Evolutionary conservation across 2,113 vertebrate species (phyloP).

Genomic region (Toxotes chatareus): DNA sequence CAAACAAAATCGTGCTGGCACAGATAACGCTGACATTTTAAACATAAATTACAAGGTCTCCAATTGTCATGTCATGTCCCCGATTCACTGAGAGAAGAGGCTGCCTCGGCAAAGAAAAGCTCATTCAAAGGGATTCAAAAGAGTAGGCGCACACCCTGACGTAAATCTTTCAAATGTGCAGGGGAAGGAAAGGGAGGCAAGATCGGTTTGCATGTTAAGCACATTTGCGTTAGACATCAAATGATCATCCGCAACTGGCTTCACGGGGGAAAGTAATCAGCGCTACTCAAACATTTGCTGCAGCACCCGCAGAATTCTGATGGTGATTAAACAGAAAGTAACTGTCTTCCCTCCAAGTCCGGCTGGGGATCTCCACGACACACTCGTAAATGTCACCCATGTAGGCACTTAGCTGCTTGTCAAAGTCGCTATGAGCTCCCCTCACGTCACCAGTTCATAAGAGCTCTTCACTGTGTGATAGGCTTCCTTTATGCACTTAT

Average conservation of each 20-base stretch:
- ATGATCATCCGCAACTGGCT: slow-evolving; percentile 53
- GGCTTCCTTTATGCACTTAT: slow-evolving; percentile 50
- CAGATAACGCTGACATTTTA: slow-evolving; percentile 67
- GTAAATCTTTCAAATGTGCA: slow-evolving; percentile 73
- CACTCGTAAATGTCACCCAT: slow-evolving; percentile 74
- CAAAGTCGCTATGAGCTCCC: slow-evolving; percentile 47
- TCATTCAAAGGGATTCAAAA: slow-evolving; percentile 74
- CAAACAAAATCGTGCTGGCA: slow-evolving; percentile 65
- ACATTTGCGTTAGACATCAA: slow-evolving; percentile 73
- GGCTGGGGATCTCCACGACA: slow-evolving; percentile 56
- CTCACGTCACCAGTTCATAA: slow-evolving; percentile 45
- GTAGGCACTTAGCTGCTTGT: slow-evolving; percentile 58
- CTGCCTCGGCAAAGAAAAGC: slow-evolving; percentile 64
- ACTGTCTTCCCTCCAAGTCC: slow-evolving; percentile 44
- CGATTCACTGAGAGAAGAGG: slow-evolving; percentile 66
- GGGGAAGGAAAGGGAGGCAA: slow-evolving; percentile 30
- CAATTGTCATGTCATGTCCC: slow-evolving; percentile 78
- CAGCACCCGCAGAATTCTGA: slow-evolving; percentile 59
- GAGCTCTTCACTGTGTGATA: slow-evolving; percentile 40
- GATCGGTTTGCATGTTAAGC: slow-evolving; percentile 66
- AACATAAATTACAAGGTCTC: slow-evolving; percentile 78
- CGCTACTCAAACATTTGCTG: slow-evolving; percentile 74
- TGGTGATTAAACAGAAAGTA: slow-evolving; percentile 69
- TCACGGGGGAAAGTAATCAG: slow-evolving; percentile 57
- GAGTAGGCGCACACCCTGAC: slow-evolving; percentile 43